These are phyloP conservation scores for Wiebesia pumilae DNA, from an alignment of 1,140 invertebrate species.

Conservation along the genomic window DNA sequence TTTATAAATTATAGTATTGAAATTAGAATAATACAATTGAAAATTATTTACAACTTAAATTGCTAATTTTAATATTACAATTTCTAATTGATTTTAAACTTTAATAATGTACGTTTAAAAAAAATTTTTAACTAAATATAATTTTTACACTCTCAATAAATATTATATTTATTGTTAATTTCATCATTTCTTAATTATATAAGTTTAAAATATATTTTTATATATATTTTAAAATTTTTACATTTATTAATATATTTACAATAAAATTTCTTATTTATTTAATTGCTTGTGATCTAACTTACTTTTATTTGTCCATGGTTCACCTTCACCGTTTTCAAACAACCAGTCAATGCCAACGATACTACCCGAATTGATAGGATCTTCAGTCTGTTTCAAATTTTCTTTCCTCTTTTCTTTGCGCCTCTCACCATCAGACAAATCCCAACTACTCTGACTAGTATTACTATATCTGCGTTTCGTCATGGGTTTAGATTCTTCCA, in stretches of 20 bases:
- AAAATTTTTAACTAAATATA: too few relatives aligned
- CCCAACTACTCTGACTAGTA: constrained; percentile 71
- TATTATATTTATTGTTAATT: too few relatives aligned
- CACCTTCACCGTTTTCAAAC: constrained; percentile 72
- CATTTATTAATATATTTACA: too few relatives aligned
- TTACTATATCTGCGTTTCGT: constrained; percentile 68
- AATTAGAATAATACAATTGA: too few relatives aligned
- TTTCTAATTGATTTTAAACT: not conserved
- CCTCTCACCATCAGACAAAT: constrained; percentile 67
- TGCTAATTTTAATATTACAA: not conserved
- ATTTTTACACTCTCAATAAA: too few relatives aligned
- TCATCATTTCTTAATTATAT: too few relatives aligned
- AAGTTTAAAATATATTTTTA: not conserved
- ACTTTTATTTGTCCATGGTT: constrained; percentile 74
- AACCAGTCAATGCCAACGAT: constrained; percentile 76
- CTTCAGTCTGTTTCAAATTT: constrained; percentile 66
- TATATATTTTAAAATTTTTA: not conserved
- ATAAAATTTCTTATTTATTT: too few relatives aligned
- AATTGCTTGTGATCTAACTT: constrained; percentile 50
- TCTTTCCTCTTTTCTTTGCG: constrained; percentile 62
- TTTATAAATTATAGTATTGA: too few relatives aligned
- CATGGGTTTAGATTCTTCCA: constrained; percentile 65
- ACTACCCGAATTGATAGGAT: constrained; percentile 67
- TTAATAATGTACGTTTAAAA: too few relatives aligned
- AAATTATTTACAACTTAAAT: not conserved